These are phyloP conservation scores for Tethya wilhelma DNA, from an alignment of 37 sponge, comb jelly and placozoan genomes.

Conservation along the genomic window DNA sequence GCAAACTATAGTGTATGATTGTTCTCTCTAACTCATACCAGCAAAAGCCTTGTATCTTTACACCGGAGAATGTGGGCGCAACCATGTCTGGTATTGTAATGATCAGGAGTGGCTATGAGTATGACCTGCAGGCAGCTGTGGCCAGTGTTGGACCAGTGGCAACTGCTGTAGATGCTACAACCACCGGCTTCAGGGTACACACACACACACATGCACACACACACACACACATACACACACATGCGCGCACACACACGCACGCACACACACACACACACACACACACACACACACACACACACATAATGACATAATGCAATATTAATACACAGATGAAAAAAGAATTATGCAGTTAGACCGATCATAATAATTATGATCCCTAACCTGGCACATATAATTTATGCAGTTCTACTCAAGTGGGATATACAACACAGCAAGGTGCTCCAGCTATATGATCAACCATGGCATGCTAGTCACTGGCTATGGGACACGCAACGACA, in stretches of 20 bases:
- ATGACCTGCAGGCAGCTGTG: slow-evolving; percentile 44
- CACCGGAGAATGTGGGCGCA: slow-evolving; percentile 23
- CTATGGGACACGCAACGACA: slow-evolving; percentile 52
- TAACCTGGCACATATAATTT: background rate
- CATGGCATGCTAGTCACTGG: slow-evolving; percentile 71
- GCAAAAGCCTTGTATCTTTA: slow-evolving; percentile 56
- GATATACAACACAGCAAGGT: slow-evolving; percentile 25
- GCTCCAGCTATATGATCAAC: slow-evolving; percentile 46
- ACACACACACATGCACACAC: background rate
- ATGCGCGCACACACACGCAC: slow-evolving; percentile 45
- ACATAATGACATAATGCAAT: background rate
- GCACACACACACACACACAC: slow-evolving; percentile 53
- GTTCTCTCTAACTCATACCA: background rate
- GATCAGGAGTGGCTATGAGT: slow-evolving; percentile 42
- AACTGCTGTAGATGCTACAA: slow-evolving; percentile 36
- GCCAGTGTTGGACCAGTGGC: slow-evolving; percentile 52
- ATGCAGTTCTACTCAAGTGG: slow-evolving; percentile 53
- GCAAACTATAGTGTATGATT: background rate
- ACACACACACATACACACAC: slow-evolving; percentile 24
- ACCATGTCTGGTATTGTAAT: slow-evolving; percentile 36
- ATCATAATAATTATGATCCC: background rate
- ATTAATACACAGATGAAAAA: too few relatives aligned
- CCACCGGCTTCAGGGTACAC: slow-evolving; percentile 52
- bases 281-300: slow-evolving; percentile 51
- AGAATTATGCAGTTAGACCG: too few relatives aligned